Evolutionary conservation across 35 echinoderm and acorn worm genomes (phyloP), one percentile per base, ranked within the genome.

Genomic region (Ophioderma brevispina): DNA sequence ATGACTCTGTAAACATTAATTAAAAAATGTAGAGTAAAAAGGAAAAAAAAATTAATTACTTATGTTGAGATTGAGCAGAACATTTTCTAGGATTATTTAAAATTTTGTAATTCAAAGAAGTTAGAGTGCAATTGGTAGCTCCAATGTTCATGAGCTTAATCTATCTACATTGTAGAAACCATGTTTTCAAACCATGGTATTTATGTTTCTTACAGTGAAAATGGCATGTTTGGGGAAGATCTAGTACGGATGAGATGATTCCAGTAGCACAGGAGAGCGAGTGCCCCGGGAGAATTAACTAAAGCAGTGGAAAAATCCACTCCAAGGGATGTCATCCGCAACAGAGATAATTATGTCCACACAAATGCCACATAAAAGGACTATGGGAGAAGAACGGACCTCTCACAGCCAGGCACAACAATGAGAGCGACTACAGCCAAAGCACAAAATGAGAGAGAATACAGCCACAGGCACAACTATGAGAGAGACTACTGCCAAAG

Each of bases 271-370:
- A 32, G 0, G n/a, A n/a, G n/a, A 64, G 25, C 38, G 43, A 21
- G 32, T 25, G 30, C 40, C 38, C 13, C n/a, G n/a, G 3, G 43
- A 40, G 37, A n/a, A 84, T 49, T n/a, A n/a, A n/a, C n/a, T n/a
- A n/a, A n/a, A n/a, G n/a, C n/a, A n/a, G 10, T 49, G 46, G 81
- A 33, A 17, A 41, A 37, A 3, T 25, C 81, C 25, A 49, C 81
- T 52, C 38, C 81, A 25, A 84, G 36, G n/a, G 8, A 84, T 84
- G 81, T 33, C 39, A 50, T 40, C 81, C 5, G 40, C 81, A 50
- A n/a, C n/a, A n/a, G 8, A 41, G 25, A 55, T 55, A 2, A 6
- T 42, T 5, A 33, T 42, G 32, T 55, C 81, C 8, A 41, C 81
- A 10, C 18, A 1, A 35, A 81, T 81, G 79, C 33, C 79, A 3